These are phyloP conservation scores for Mycalesis mineus DNA, from an alignment of 2,888 invertebrate genomes.

Conservation along the genomic window DNA sequence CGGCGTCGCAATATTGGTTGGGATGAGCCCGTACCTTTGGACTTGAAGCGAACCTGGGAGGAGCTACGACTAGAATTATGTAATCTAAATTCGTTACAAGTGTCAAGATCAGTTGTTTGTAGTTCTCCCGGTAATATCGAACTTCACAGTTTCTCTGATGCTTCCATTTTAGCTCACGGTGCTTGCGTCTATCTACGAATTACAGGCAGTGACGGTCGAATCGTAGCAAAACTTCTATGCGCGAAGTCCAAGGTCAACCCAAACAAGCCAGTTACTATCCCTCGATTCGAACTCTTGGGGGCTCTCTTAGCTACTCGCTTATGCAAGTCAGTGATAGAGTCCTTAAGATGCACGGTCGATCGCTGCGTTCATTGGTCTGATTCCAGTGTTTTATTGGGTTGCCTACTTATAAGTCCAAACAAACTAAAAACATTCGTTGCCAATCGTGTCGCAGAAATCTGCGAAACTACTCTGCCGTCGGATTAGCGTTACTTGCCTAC, in stretches of 20 bases:
- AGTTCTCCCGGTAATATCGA: neutral
- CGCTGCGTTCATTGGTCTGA: slow-evolving; percentile 16
- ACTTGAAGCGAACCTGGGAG: slow-evolving; percentile 16
- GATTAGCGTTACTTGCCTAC: slow-evolving; percentile 26
- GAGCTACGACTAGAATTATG: neutral
- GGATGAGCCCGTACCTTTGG: slow-evolving; percentile 24
- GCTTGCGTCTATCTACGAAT: slow-evolving; percentile 2
- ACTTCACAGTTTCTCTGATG: slow-evolving; percentile 5
- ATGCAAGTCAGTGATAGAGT: neutral
- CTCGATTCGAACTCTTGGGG: slow-evolving; percentile 29
- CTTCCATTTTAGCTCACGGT: neutral
- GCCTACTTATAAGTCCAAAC: slow-evolving; percentile 6
- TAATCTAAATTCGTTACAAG: neutral
- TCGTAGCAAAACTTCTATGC: slow-evolving; percentile 9
- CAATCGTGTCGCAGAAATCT: slow-evolving; percentile 16
- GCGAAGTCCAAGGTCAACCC: slow-evolving; percentile 21
- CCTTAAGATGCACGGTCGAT: neutral
- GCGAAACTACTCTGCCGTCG: slow-evolving; percentile 4
- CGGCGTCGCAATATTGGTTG: slow-evolving; percentile 22
- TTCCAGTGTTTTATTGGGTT: slow-evolving; percentile 22
- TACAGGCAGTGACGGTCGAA: neutral
- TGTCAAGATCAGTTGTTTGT: neutral
- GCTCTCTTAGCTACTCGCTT: slow-evolving; percentile 18
- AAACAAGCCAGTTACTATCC: slow-evolving; percentile 19
- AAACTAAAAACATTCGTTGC: slow-evolving; percentile 22